phyloP scores from a whole-genome alignment of 2,113 vertebrate genomes.

The Ophiodon elongatus region DNA sequence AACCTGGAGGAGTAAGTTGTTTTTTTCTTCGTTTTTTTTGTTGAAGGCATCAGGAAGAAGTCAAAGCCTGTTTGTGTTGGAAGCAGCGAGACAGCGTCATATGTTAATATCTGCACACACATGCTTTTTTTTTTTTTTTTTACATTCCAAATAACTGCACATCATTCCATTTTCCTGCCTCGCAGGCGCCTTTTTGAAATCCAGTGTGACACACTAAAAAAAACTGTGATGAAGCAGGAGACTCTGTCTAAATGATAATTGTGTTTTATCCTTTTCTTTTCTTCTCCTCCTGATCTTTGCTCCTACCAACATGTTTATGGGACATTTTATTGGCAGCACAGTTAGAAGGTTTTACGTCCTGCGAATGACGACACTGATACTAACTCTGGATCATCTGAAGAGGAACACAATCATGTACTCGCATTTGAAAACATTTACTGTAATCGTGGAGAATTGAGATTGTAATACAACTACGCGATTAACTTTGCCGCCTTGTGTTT shows the following conservation, averaged over 20 bases:
- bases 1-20: slow-evolving; percentile 35
- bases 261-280: too few relatives aligned
- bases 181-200: slow-evolving; percentile 35
- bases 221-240: neutral
- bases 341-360: too few relatives aligned
- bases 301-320: too few relatives aligned
- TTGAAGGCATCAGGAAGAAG: slow-evolving; percentile 62
- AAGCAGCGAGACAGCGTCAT: slow-evolving; percentile 37
- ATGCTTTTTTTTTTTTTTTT: slow-evolving; percentile 26
- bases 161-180: slow-evolving; percentile 61
- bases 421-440: neutral
- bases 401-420: too few relatives aligned
- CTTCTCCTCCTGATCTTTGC: too few relatives aligned
- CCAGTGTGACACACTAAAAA: slow-evolving; percentile 40
- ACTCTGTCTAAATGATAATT: too few relatives aligned
- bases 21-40: neutral
- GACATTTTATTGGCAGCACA: too few relatives aligned
- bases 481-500: slow-evolving; percentile 43
- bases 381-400: too few relatives aligned
- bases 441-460: neutral
- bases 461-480: neutral
- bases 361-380: too few relatives aligned
- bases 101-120: slow-evolving; percentile 17
- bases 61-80: slow-evolving; percentile 57
- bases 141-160: slow-evolving; percentile 69